Conservation (phyloP, 1,140 invertebrate genomes). For the Lordiphosa mommai region DNA sequence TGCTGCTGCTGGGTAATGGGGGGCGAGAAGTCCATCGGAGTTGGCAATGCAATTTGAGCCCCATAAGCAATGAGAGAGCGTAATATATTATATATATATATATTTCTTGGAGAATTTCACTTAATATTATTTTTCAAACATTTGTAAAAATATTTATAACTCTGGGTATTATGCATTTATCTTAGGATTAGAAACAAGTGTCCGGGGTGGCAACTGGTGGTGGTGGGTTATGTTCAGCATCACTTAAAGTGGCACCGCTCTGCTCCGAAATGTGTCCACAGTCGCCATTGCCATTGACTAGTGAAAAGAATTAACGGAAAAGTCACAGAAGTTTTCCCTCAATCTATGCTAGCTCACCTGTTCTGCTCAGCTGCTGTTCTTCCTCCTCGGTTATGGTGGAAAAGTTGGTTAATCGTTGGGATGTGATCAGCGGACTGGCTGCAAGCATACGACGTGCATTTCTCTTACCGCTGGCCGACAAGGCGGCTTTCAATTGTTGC, state of each 20-base stretch:
- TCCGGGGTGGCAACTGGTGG: not conserved
- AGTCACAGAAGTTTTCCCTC: not conserved
- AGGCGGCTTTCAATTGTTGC: slow-evolving; percentile 1
- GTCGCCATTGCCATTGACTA: slow-evolving; percentile 12
- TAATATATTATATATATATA: too few species aligned
- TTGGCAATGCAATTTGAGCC: too few species aligned
- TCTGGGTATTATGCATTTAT: not conserved
- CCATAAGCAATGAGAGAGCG: too few species aligned
- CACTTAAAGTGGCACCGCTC: slow-evolving; percentile 6
- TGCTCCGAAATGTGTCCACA: slow-evolving; percentile 25
- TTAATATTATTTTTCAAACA: slow-evolving; percentile 14
- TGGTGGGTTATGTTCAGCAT: slow-evolving; percentile 9
- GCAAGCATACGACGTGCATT: slow-evolving; percentile 47
- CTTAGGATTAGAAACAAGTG: not conserved
- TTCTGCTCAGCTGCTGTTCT: slow-evolving; percentile 40
- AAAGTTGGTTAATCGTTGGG: slow-evolving; percentile 60
- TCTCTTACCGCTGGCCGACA: slow-evolving; percentile 16
- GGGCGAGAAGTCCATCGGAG: too few species aligned
- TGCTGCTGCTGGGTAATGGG: too few species aligned
- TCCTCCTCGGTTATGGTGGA: slow-evolving; percentile 71
- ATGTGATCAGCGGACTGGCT: slow-evolving; percentile 60
- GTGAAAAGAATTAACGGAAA: not conserved
- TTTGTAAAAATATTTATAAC: slow-evolving; percentile 52
- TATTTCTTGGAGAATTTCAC: slow-evolving; percentile 9
- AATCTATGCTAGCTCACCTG: slow-evolving; percentile 9